Evolutionary conservation across 2,888 invertebrate genomes (phyloP).

Genomic region (Danaus chrysippus): DNA sequence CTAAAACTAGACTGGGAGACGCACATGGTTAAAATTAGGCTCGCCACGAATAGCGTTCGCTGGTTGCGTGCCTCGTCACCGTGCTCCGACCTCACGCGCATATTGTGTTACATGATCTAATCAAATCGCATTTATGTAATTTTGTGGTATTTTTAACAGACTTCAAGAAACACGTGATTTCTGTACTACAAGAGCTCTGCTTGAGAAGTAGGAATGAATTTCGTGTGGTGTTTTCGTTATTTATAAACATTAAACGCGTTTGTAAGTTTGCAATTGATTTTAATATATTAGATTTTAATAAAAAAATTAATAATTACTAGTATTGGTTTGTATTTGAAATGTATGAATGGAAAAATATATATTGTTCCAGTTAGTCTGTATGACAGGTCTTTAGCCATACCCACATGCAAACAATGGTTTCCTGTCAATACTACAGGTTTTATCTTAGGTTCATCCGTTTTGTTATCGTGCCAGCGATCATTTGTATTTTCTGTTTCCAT

Average conservation of each 20-base stretch:
- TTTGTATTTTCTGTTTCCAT: slow-evolving; percentile 42
- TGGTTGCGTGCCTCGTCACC: slow-evolving; percentile 63
- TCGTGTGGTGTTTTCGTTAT: too few relatives aligned
- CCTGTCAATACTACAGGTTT: slow-evolving; percentile 62
- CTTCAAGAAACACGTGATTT: not conserved
- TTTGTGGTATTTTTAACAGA: not conserved
- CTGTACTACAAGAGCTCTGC: not conserved
- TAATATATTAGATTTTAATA: too few relatives aligned
- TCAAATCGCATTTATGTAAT: slow-evolving; percentile 25
- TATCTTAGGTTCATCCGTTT: slow-evolving; percentile 69
- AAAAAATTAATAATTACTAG: too few relatives aligned
- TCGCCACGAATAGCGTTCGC: slow-evolving; percentile 75
- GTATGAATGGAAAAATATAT: too few relatives aligned
- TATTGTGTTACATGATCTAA: slow-evolving; percentile 71
- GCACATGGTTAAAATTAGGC: slow-evolving; percentile 78
- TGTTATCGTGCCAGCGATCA: slow-evolving; percentile 61
- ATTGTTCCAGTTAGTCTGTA: too few relatives aligned
- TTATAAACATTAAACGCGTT: too few relatives aligned
- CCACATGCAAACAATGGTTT: slow-evolving; percentile 65
- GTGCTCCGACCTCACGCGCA: slow-evolving; percentile 50
- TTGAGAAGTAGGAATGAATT: not conserved
- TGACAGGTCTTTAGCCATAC: not conserved
- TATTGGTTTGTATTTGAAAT: too few relatives aligned
- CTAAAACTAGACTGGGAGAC: slow-evolving; percentile 76
- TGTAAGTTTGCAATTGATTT: too few relatives aligned